Percentiles rank a stretch among this genome's conserved stretches.
phyloP scores from a whole-genome alignment of 2,888 invertebrate genomes.

The Lasioglossum lativentre region DNA sequence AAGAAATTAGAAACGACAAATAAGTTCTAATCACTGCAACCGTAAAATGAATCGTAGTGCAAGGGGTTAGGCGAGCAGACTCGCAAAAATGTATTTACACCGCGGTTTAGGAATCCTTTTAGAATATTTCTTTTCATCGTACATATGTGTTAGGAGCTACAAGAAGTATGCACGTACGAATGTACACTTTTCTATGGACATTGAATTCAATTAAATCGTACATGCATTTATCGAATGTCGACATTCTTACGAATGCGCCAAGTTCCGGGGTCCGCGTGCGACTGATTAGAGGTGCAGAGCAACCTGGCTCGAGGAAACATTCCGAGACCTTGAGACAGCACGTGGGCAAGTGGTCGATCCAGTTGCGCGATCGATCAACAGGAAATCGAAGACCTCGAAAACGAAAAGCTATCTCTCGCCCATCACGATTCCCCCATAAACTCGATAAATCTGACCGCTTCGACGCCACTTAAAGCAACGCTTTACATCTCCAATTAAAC shows the following conservation, averaged over 20 bases:
- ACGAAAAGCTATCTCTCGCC: neutral
- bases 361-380: slow-evolving; percentile 7
- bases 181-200: neutral
- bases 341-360: slow-evolving; percentile 22
- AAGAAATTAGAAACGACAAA: no score
- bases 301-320: slow-evolving; percentile 4
- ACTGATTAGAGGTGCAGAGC: slow-evolving; percentile 11
- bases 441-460: neutral
- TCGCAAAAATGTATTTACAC: neutral
- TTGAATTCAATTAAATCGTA: neutral
- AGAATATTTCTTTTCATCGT: neutral
- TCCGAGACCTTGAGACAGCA: slow-evolving; percentile 28
- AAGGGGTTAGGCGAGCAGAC: no score
- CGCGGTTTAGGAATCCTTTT: neutral
- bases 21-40: no score
- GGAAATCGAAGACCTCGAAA: slow-evolving; percentile 18
- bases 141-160: neutral
- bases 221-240: neutral
- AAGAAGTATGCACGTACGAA: neutral
- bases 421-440: neutral
- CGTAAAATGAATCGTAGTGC: no score
- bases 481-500: neutral
- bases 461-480: neutral
- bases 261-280: neutral
- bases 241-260: neutral